Evolutionary conservation across 2,888 invertebrate species (phyloP), one percentile per base, ranked within the genome.

Genomic region (Tortrix viridana): DNA sequence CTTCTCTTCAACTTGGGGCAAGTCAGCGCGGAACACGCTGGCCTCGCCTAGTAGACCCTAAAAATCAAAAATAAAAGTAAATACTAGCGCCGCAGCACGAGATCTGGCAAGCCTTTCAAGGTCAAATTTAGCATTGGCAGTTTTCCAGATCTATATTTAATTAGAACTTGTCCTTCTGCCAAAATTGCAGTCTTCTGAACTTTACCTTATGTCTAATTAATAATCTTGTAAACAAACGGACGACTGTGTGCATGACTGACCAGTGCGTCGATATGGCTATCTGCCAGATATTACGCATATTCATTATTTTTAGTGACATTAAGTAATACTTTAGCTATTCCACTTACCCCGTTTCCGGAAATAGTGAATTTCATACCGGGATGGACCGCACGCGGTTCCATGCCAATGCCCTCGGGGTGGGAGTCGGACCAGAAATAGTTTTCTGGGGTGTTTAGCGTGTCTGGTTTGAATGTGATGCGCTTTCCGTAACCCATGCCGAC

Each of bases 371-470:
- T 93, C 94, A 95, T 95, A 37, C 94, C 94, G 41, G 93, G 94
- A 67, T 93, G 93, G 38, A 95, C 93, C 6, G 95, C 95, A 49
- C 95, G 92, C 2, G 95, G 92, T 79, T 95, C 95, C 77, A 95
- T 89, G 54, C 95, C 96, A 65, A 95, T 87, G 41, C 96, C 96
- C 74, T 95, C 95, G 4, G 95, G 94, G 71, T 95, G 94, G 44
- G 94, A 95, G 83, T 96, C 96, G 22, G 96, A 96, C 96, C 96
- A 96, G 84, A 96, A 94, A 80, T 94, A 95, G 82, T 95, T 95
- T 69, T 94, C 92, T 3, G 94, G 94, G 16, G 86, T 83, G 59
- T 94, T 88, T 19, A 93, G 82, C 2, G 93, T 92, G 68, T 95
- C 94, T 0, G 95, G 94, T 71, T 94, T 92, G 85, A 96, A 96